Conservation (phyloP, 2,797 vertebrate species). For the Propithecus perrieri region DNA sequence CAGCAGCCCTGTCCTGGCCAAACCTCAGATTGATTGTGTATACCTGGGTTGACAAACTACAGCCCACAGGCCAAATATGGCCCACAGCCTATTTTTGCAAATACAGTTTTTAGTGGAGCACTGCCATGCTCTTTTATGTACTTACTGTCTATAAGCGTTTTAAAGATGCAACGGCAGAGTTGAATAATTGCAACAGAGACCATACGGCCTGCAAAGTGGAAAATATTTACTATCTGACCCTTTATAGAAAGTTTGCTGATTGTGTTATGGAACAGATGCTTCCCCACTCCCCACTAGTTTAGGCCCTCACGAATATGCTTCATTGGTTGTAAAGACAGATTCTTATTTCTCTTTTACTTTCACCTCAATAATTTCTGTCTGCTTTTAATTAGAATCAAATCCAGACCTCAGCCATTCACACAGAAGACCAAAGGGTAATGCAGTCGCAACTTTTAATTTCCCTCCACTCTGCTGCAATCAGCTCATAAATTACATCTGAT, state of each 20-base stretch:
- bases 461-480: conserved; percentile 71
- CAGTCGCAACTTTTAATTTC: conserved; percentile 76
- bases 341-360: conserved; percentile 62
- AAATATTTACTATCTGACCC: not conserved
- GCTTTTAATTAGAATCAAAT: conserved; percentile 80
- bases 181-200: not conserved
- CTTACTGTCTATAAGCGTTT: not conserved
- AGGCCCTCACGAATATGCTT: not conserved
- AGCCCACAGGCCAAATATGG: not conserved
- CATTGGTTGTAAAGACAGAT: not conserved
- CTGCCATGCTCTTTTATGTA: not conserved
- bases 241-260: conserved; percentile 4
- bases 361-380: conserved; percentile 65
- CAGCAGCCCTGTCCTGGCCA: not conserved
- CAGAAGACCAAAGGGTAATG: conserved; percentile 75
- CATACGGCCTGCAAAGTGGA: not conserved
- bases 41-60: not conserved
- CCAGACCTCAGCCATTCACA: conserved; percentile 54
- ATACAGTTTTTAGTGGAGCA: not conserved
- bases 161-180: not conserved
- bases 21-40: not conserved
- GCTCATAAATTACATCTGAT: conserved; percentile 81
- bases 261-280: not conserved
- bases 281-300: not conserved
- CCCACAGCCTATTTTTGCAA: not conserved